These are phyloP conservation scores for Agonopterix alstromeriana DNA, from an alignment of 2,888 invertebrate genomes.

Conservation along the genomic window DNA sequence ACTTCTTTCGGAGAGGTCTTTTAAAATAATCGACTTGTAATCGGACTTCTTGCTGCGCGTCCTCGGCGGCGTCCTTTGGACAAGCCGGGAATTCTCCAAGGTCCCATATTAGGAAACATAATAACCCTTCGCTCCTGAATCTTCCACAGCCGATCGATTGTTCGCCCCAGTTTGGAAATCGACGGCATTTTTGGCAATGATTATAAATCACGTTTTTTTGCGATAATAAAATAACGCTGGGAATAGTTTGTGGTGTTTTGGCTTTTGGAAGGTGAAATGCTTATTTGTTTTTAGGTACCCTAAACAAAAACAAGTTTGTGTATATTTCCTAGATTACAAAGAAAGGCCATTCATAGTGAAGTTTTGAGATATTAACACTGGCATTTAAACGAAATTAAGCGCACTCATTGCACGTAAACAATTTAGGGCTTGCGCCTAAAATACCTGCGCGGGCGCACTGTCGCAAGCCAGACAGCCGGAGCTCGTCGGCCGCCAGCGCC, in stretches of 20 bases:
- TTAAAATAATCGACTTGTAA: slow-evolving; percentile 49
- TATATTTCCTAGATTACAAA: too few species aligned
- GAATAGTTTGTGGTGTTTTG: not conserved
- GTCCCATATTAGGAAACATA: slow-evolving; percentile 65
- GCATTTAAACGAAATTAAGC: slow-evolving; percentile 12
- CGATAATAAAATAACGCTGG: not conserved
- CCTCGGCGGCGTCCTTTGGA: slow-evolving; percentile 70
- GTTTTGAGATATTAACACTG: not conserved
- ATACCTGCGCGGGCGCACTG: slow-evolving; percentile 47
- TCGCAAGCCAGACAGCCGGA: slow-evolving; percentile 26
- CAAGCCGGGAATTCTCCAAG: slow-evolving; percentile 45
- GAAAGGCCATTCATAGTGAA: too few species aligned
- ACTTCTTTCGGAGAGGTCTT: slow-evolving; percentile 12
- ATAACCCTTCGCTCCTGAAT: slow-evolving; percentile 51
- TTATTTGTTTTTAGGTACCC: too few species aligned
- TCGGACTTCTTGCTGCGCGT: slow-evolving; percentile 16
- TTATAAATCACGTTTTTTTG: slow-evolving; percentile 8
- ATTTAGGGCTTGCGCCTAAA: slow-evolving; percentile 56
- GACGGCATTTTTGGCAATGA: slow-evolving; percentile 41
- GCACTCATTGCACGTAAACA: slow-evolving; percentile 39
- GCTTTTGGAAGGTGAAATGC: not conserved
- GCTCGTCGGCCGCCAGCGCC: slow-evolving; percentile 55
- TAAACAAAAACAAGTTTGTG: too few species aligned
- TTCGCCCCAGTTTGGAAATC: slow-evolving; percentile 64
- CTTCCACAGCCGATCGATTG: slow-evolving; percentile 51